Evolutionary conservation across 92 coral and sea anemone species (phyloP).

Genomic region (Plumapathes pennacea): DNA sequence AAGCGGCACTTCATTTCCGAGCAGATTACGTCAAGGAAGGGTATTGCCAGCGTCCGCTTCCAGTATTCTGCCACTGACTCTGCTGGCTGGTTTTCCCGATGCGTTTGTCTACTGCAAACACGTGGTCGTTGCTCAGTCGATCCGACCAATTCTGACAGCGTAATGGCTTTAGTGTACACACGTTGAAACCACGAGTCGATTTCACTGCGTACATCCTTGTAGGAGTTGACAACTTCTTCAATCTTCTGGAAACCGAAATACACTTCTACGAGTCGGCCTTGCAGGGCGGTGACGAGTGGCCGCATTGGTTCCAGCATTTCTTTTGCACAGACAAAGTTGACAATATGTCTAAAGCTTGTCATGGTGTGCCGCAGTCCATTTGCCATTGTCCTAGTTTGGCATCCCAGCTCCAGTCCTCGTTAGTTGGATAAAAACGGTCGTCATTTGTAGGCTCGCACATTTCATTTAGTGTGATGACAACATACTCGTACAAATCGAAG

Average conservation of each 20-base stretch:
- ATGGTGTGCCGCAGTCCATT: conserved; percentile 70
- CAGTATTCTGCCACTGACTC: conserved; percentile 56
- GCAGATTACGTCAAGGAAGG: conserved; percentile 52
- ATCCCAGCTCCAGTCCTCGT: conserved; percentile 69
- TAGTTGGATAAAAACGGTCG: conserved; percentile 52
- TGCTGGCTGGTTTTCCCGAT: conserved; percentile 44
- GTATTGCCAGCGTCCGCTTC: conserved; percentile 54
- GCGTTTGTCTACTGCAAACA: conserved; percentile 47
- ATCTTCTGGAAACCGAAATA: conserved; percentile 54
- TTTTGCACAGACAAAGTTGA: conserved; percentile 61
- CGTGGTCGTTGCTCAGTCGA: conserved; percentile 64
- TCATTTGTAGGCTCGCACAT: conserved; percentile 61
- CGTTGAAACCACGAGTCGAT: conserved; percentile 54
- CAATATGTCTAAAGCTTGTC: conserved; percentile 69
- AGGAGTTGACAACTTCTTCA: conserved; percentile 42
- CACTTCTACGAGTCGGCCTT: conserved; percentile 64
- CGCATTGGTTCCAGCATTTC: conserved; percentile 71
- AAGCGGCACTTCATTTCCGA: conserved; percentile 52
- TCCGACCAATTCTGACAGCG: conserved; percentile 51
- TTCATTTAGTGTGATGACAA: conserved; percentile 48
- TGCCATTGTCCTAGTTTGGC: conserved; percentile 61
- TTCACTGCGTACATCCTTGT: conserved; percentile 27
- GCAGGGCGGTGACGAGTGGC: conserved; percentile 58
- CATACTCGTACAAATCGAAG: conserved; percentile 60
- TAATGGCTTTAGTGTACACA: conserved; percentile 52